phyloP scores from a whole-genome alignment of 2,888 invertebrate species.

The Drosophila incognita region DNA sequence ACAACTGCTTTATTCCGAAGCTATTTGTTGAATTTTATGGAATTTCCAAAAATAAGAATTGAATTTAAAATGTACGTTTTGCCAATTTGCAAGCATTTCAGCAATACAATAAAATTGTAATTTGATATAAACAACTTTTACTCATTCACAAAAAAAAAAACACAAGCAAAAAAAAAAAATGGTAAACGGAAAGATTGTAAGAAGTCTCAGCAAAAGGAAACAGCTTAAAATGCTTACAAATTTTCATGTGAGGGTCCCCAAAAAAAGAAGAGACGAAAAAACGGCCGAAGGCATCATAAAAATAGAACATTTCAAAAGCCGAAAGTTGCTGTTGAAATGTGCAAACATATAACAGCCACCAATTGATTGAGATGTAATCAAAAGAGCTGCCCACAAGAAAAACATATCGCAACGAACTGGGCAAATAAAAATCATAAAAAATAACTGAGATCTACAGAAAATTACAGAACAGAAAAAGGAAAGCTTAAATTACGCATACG shows the following conservation, averaged over 20 bases:
- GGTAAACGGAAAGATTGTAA: constrained; percentile 27
- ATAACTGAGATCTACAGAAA: constrained; percentile 24
- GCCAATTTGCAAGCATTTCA: constrained; percentile 48
- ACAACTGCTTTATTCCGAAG: neutral
- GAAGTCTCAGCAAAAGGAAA: constrained; percentile 34
- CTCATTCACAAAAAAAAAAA: constrained; percentile 18
- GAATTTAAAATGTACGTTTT: constrained; percentile 55
- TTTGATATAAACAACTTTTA: constrained; percentile 74
- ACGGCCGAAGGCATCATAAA: constrained; percentile 71
- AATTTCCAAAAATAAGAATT: constrained; percentile 40
- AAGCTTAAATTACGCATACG: constrained; percentile 66
- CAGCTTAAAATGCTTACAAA: constrained; percentile 67
- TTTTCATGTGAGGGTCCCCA: constrained; percentile 52
- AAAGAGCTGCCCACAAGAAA: constrained; percentile 49
- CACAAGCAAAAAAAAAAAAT: constrained; percentile 8
- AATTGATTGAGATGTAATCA: constrained; percentile 82
- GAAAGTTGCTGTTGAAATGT: constrained; percentile 73
- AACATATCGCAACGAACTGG: constrained; percentile 10
- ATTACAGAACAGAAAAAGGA: constrained; percentile 24
- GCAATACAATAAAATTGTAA: constrained; percentile 72
- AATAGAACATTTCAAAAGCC: constrained; percentile 68
- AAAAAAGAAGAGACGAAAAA: constrained; percentile 35
- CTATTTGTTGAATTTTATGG: constrained; percentile 11
- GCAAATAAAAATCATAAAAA: constrained; percentile 48
- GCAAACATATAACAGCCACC: constrained; percentile 77